Evolutionary conservation across 2,888 invertebrate genomes (phyloP).

Genomic region (Druceiella hillmani): DNA sequence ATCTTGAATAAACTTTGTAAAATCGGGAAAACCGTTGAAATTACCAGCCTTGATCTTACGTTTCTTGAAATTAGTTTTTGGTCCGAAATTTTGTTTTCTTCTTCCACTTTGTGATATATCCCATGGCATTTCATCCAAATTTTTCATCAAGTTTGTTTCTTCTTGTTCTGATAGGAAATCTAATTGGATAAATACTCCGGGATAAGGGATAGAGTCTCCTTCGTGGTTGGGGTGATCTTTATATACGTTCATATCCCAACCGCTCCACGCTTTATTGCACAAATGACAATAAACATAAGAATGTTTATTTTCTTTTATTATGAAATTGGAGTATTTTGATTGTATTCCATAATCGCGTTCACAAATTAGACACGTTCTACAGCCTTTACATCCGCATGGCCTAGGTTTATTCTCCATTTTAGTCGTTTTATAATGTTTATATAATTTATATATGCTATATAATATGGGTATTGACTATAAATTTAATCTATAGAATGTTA

Average conservation of each 20-base stretch:
- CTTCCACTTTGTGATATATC: conserved; percentile 91
- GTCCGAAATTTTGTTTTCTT: conserved; percentile 96
- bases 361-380: conserved; percentile 83
- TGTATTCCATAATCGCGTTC: conserved; percentile 56
- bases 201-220: conserved; percentile 54
- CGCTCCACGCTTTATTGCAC: conserved; percentile 71
- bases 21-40: conserved; percentile 85
- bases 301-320: conserved; percentile 32
- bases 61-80: conserved; percentile 97
- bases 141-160: conserved; percentile 57
- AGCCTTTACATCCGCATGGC: conserved; percentile 90
- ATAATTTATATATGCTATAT: too few relatives aligned
- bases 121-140: conserved; percentile 81
- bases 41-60: conserved; percentile 69
- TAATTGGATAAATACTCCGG: conserved; percentile 62
- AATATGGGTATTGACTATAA: too few relatives aligned
- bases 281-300: conserved; percentile 70
- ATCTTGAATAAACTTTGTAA: conserved; percentile 72
- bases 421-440: conserved; percentile 17
- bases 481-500: too few relatives aligned
- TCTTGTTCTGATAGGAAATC: conserved; percentile 73
- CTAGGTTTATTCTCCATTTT: conserved; percentile 57
- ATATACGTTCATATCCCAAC: conserved; percentile 59
- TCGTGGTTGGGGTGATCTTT: conserved; percentile 63
- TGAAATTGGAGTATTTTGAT: too few relatives aligned